Base-by-base conservation (phyloP, 2,113 vertebrate genomes). In the Greenwoodochromis staneri region DNA sequence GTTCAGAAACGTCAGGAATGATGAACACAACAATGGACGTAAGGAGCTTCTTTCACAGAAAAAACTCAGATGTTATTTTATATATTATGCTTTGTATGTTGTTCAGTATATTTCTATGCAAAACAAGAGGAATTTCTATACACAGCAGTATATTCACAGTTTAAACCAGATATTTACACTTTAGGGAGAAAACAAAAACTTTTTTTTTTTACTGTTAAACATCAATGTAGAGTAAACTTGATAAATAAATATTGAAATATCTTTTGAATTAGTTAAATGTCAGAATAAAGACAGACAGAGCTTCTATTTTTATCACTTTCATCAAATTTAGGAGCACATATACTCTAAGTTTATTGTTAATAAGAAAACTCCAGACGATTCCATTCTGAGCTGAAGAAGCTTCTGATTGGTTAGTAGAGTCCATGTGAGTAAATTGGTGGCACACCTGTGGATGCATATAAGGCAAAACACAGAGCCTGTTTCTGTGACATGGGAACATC, bases 61-160 rank as follows among this genome's bases (percentile, higher is more conserved):
- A 4, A 54, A 54, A 54, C 6, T 54, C 53, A 7, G 53, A 54
- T 24, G 53, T 24, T 54, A 54, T 54, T 54, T 54, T 54, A 7
- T 54, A 1, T 54, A 12, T 54, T 54, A 54, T 1, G 53, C 53
- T 54, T 54, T 54, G 6, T 2, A 54, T 54, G 53, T 24, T 24
- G 2, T 12, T 54, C 53, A 54, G 53, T 54, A 54, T 54, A 54
- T 54, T 54, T 54, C 53, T 54, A 54, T 54, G 53, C 19, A 12
- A 54, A 24, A 54, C 53, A 21, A 53, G 53, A 54, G 1, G n/a
- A 54, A 54, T 0, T 54, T 54, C n/a, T 0, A 24, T 0, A 53
- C 53, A 12, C 53, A 24, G n/a, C 6, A 3, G 9, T 1, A 11
- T 21, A 21, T 53, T 21, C 51, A 53, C 51, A 53, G 9, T 21